A percentile compares a stretch with the other conserved stretches of the same genome.
Evolutionary conservation across 2,797 vertebrate species (phyloP).

Genomic region (Pipistrellus kuhlii): DNA sequence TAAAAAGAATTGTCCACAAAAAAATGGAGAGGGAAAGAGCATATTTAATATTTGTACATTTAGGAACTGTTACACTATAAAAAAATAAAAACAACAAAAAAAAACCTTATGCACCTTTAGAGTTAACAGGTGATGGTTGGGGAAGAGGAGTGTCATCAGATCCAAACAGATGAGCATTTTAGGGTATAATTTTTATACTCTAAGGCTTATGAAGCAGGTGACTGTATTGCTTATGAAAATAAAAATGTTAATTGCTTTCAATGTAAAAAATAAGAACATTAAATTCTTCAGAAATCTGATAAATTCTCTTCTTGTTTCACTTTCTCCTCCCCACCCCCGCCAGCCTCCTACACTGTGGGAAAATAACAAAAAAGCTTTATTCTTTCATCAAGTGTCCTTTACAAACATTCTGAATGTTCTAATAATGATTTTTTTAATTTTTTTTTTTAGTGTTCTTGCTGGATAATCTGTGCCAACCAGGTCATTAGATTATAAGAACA

Average conservation of each 20-base stretch:
- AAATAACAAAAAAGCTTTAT: not conserved
- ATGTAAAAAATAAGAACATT: not conserved
- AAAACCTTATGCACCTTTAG: not conserved
- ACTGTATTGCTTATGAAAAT: not conserved
- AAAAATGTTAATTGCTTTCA: constrained; percentile 22
- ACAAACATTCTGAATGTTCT: not conserved
- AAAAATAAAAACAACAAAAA: too few species aligned
- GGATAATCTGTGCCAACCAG: not conserved
- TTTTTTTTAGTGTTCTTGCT: not conserved
- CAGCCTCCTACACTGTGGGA: not conserved
- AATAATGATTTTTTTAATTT: not conserved
- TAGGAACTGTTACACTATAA: not conserved
- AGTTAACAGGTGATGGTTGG: not conserved
- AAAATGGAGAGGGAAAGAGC: not conserved
- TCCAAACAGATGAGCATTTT: not conserved
- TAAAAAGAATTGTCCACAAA: not conserved
- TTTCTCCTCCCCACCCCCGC: not conserved
- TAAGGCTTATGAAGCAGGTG: not conserved
- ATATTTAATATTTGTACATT: not conserved
- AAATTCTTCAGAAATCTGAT: constrained; percentile 6
- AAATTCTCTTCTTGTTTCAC: not conserved
- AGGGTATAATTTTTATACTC: not conserved
- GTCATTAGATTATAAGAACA: not conserved
- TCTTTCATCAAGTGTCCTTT: not conserved
- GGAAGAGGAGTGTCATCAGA: not conserved